Base-by-base conservation (phyloP, 1,140 invertebrate genomes). In the Mycetomoellerius zeteki region DNA sequence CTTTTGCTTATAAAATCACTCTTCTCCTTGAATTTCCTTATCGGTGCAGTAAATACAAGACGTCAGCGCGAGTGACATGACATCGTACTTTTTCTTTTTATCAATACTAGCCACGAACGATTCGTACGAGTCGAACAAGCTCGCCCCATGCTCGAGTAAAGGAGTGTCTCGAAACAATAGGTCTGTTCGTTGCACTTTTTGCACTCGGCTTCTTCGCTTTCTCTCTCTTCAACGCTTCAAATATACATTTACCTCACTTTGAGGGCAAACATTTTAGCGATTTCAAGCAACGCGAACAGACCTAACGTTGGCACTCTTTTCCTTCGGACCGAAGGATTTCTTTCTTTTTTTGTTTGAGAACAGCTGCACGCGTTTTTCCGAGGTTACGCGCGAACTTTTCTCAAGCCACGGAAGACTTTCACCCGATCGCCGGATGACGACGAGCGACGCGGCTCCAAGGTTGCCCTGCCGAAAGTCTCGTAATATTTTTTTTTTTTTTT, bases 401-500 rank as follows among this genome's bases (percentile, higher is more conserved):
- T 81, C 77, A 82, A 62, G 60, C 33, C 30, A 33, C 52, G 65
- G 27, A 81, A 90, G 72, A 84, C 86, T 90, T 90, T 88, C 81
- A 90, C 82, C n/a, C 24, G 62, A 85, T 90, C 81, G 52, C 60
- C 72, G 60, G 78, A 84, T n/a, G 85, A 54, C 10, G 10, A 37
- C 81, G 88, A 87, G 81, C 75, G 89, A 5, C 19, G 65, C 58
- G 21, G 12, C 24, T 14, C 81, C 89, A 91, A 90, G 89, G 86
- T 88, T 88, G 19, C 84, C 58, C 62, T 78, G 87, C 77, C 90
- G 56, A 91, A 88, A 91, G 85, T 78, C 84, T 87, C 43, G 56
- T 81, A 75, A 85, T 82, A 87, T 90, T 54, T 16, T 56, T 90
- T 92, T 91, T 90, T 92, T 91, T 89, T 84, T 43, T 30, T 33